Conservation (phyloP, 2,888 invertebrate genomes). For the Troglohyphantes excavatus region DNA sequence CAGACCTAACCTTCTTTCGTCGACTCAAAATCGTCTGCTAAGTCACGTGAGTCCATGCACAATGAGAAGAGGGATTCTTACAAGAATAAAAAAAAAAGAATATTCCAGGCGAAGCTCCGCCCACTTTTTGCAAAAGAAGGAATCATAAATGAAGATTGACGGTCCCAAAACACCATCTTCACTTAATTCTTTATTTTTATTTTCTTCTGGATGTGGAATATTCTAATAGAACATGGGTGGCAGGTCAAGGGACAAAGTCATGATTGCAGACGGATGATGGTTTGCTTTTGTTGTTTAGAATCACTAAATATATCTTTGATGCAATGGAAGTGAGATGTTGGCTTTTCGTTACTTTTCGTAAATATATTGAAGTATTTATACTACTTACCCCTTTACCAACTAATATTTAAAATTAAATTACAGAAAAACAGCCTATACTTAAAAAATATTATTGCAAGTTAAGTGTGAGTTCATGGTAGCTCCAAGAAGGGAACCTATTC, state of each 20-base stretch:
- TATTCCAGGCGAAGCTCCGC: slow-evolving; percentile 17
- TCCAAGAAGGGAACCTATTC: too few species aligned
- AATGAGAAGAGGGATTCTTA: slow-evolving; percentile 30
- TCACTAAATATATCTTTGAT: neutral
- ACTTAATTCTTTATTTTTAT: slow-evolving; percentile 1
- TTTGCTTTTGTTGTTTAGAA: neutral
- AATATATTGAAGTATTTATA: too few species aligned
- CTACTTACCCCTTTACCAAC: too few species aligned
- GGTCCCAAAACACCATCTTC: slow-evolving; percentile 49
- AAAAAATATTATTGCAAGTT: too few species aligned
- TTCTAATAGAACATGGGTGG: neutral
- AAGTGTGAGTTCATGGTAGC: too few species aligned
- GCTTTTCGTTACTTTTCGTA: too few species aligned
- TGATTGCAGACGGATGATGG: neutral
- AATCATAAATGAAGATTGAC: slow-evolving; percentile 64
- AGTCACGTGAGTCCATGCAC: slow-evolving; percentile 20
- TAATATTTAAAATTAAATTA: too few species aligned
- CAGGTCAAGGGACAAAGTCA: slow-evolving; percentile 25
- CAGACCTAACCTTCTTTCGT: slow-evolving; percentile 13
- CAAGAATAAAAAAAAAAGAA: slow-evolving; percentile 14
- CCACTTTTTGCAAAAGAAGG: neutral
- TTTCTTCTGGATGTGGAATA: neutral
- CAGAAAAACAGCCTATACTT: too few species aligned
- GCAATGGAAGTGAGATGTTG: too few species aligned
- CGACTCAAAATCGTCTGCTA: slow-evolving; percentile 8